phyloP scores from a whole-genome alignment of 2,888 invertebrate genomes.

The Eupithecia centaureata region DNA sequence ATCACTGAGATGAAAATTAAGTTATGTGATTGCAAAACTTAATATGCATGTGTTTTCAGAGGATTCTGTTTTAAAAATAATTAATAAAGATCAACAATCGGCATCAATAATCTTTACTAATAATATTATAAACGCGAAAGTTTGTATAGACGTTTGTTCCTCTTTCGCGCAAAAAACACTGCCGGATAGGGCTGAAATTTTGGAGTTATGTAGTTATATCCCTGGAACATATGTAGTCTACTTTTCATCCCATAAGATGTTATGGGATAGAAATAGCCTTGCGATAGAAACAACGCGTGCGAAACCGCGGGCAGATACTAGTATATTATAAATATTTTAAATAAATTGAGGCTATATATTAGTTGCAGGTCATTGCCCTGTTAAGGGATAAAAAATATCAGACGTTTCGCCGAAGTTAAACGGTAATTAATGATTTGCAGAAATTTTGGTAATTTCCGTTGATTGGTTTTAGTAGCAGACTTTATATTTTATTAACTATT shows the following conservation, averaged over 20 bases:
- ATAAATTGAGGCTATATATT: background rate
- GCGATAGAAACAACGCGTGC: no score
- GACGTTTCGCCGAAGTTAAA: no score
- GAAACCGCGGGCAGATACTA: no score
- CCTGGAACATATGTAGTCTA: no score
- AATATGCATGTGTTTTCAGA: background rate
- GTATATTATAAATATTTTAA: background rate
- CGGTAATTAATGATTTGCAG: background rate
- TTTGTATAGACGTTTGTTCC: no score
- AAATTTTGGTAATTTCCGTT: background rate
- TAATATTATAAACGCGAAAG: no score
- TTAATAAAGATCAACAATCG: background rate
- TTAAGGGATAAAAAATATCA: background rate
- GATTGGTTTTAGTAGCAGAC: background rate
- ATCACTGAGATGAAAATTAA: background rate
- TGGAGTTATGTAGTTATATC: no score
- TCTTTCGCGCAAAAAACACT: no score
- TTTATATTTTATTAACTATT: background rate
- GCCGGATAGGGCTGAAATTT: no score
- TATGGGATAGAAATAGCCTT: no score
- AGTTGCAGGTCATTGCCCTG: background rate
- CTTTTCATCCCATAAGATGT: no score
- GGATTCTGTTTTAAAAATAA: background rate
- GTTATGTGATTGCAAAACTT: background rate
- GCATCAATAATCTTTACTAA: background rate